Evolutionary conservation across 2,888 invertebrate species (phyloP).

Genomic region (Mycalesis mineus): DNA sequence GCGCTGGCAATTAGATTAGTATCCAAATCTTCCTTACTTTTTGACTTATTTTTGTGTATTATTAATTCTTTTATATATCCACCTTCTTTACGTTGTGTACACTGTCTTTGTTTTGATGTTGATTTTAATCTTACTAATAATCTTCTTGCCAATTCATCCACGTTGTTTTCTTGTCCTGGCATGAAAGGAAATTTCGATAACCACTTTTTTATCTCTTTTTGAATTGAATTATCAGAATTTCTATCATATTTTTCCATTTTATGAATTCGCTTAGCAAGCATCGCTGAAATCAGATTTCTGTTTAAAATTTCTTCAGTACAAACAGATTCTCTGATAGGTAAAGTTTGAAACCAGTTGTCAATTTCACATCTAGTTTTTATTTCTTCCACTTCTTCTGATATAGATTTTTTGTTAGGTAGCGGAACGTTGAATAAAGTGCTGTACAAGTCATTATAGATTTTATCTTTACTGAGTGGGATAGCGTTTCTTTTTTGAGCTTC

Average conservation of each 20-base stretch:
- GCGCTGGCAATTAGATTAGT: conserved; percentile 37
- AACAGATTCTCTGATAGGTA: conserved; percentile 41
- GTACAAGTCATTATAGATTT: conserved; percentile 50
- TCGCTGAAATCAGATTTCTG: conserved; percentile 45
- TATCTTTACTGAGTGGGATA: conserved; percentile 41
- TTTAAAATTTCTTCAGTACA: conserved; percentile 40
- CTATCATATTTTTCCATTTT: conserved; percentile 44
- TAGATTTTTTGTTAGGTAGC: conserved; percentile 43
- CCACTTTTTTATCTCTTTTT: conserved; percentile 50
- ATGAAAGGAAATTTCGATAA: conserved; percentile 45
- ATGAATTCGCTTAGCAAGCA: conserved; percentile 48
- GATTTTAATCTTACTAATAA: conserved; percentile 42
- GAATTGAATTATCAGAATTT: conserved; percentile 39
- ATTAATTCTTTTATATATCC: conserved; percentile 20
- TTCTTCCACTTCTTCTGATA: conserved; percentile 49
- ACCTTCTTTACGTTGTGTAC: conserved; percentile 15
- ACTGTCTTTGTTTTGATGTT: conserved; percentile 43
- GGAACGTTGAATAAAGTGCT: conserved; percentile 48
- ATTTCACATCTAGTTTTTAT: conserved; percentile 55
- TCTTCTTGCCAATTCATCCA: conserved; percentile 36
- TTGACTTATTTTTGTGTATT: background rate
- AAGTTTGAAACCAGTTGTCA: conserved; percentile 48
- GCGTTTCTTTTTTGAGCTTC: conserved; percentile 44
- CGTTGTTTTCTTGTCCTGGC: conserved; percentile 33
- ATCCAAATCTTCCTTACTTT: conserved; percentile 26